Evolutionary conservation across 2,888 invertebrate genomes (phyloP).

Genomic region (Lasioglossum zephyrum): DNA sequence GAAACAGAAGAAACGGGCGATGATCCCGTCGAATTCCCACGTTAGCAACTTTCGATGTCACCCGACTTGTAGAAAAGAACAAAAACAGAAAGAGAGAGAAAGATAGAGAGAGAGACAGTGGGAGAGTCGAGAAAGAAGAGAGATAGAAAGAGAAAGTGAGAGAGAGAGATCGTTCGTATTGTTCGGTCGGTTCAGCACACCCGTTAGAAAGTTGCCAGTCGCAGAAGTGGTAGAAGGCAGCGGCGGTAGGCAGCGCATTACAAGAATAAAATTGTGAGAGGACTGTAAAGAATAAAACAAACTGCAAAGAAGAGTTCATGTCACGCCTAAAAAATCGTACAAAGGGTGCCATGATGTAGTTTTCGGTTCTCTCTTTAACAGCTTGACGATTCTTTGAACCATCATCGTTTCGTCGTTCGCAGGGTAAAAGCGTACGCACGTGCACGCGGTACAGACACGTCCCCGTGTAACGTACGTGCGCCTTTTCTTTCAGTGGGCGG

Average conservation of each 20-base stretch:
- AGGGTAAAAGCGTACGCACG: neutral
- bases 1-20: neutral
- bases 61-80: neutral
- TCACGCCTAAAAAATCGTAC: conserved; percentile 63
- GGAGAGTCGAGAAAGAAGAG: neutral
- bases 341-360: conserved; percentile 57
- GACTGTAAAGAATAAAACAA: conserved; percentile 78
- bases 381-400: neutral
- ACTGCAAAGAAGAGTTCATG: conserved; percentile 74
- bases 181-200: conserved; percentile 68
- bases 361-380: neutral
- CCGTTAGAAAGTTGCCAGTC: conserved; percentile 76
- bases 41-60: conserved; percentile 24
- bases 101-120: neutral
- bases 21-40: conserved; percentile 22
- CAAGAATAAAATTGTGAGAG: conserved; percentile 82
- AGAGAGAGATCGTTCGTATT: conserved; percentile 1
- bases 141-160: neutral
- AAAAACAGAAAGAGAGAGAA: neutral
- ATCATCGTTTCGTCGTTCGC: neutral
- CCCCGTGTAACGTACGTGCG: neutral
- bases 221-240: conserved; percentile 79
- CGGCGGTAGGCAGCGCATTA: conserved; percentile 80
- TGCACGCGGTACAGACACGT: neutral
- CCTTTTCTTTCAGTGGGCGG: conserved; percentile 19